Evolutionary conservation across 2,888 invertebrate genomes (phyloP), one percentile per base, ranked within the genome.

Genomic region (Seira ritae): DNA sequence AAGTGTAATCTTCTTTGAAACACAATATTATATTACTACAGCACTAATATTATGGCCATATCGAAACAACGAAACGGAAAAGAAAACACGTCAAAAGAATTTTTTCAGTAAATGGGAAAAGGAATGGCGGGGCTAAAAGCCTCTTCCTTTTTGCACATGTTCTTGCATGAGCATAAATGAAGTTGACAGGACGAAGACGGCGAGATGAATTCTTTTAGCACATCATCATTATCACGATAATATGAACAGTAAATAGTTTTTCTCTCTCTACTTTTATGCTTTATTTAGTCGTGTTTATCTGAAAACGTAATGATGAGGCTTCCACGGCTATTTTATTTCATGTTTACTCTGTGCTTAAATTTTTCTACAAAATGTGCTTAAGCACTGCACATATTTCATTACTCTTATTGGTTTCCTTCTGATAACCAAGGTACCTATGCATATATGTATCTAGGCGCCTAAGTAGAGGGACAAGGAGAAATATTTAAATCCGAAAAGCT

Each of bases 1-100:
- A 31, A 31, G 31, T 4, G 31, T 8, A 2, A 31, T 31, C 31
- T 31, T 31, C 8, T 31, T 4, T 2, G 31, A 4, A 31, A 31
- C 31, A 4, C 2, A 31, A 31, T 31, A 31, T 31, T 31, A 31
- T 31, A 31, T 31, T 31, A 31, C 31, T n/a, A n/a, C n/a, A n/a
- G n/a, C n/a, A n/a, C n/a, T n/a, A n/a, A n/a, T n/a, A n/a, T n/a
- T n/a, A n/a, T n/a, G n/a, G n/a, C n/a, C n/a, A 3, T n/a, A 4
- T 60, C 8, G 17, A n/a, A 60, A 60, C 10, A 15, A n/a, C 60
- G 12, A n/a, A 60, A n/a, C 60, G 37, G 31, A 37, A 23, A 31
- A 37, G 37, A 50, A 68, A 69, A 76, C 62, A 77, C 50, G 75
- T 23, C 69, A 77, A 77, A 76, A 77, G n/a, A n/a, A 66, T 60